Percentiles rank a stretch among this genome's conserved stretches.
phyloP scores from a whole-genome alignment of 2,888 invertebrate species.

The Machimus atricapillus region DNA sequence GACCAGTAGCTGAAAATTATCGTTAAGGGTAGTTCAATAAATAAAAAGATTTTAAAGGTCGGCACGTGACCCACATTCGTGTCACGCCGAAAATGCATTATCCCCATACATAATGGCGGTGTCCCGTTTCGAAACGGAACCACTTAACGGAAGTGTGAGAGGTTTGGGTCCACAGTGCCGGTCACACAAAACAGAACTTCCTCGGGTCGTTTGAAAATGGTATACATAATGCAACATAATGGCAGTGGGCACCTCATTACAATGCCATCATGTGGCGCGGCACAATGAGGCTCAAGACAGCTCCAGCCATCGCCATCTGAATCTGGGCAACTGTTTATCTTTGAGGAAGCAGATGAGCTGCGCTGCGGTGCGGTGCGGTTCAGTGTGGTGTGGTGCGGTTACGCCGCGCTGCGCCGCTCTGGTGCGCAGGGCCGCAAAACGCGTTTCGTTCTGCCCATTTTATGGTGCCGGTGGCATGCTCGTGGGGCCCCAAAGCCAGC shows the following conservation, averaged over 20 bases:
- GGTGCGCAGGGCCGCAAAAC: constrained; percentile 10
- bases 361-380: not conserved
- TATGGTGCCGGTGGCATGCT: not conserved
- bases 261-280: not conserved
- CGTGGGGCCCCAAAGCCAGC: not conserved
- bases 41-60: not conserved
- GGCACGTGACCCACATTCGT: not conserved
- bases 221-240: not conserved
- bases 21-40: not conserved
- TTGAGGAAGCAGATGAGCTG: not conserved
- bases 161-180: not conserved
- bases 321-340: not conserved
- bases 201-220: not conserved
- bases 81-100: not conserved
- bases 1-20: not conserved
- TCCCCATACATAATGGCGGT: not conserved
- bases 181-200: not conserved
- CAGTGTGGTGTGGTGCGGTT: not conserved
- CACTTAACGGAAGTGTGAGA: not conserved
- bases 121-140: not conserved
- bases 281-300: not conserved
- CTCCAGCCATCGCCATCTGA: not conserved
- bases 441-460: not conserved
- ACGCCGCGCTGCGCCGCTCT: not conserved
- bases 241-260: not conserved